Conservation (phyloP, 2,888 invertebrate genomes). For the Cyrtodaria siliqua region DNA sequence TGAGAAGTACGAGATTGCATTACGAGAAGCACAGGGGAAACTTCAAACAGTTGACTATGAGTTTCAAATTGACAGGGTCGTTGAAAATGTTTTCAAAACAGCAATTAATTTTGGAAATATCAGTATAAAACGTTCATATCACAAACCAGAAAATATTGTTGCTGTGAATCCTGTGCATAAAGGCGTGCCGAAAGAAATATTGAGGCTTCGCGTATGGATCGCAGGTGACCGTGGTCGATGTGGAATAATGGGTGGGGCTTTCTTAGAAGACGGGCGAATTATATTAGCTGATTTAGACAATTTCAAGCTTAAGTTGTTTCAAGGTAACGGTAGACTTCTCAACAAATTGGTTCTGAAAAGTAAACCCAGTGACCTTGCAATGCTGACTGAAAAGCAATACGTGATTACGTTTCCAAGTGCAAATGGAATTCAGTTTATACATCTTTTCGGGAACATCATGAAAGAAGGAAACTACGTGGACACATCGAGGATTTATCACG, state of each 20-base stretch:
- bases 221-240: conserved; percentile 57
- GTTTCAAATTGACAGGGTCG: conserved; percentile 34
- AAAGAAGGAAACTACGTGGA: conserved; percentile 23
- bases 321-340: conserved; percentile 29
- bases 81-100: conserved; percentile 47
- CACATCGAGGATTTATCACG: conserved; percentile 37
- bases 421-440: conserved; percentile 42
- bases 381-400: conserved; percentile 24
- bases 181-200: conserved; percentile 23
- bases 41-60: conserved; percentile 48
- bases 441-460: conserved; percentile 36
- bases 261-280: conserved; percentile 45
- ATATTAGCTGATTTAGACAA: conserved; percentile 55
- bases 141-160: conserved; percentile 37
- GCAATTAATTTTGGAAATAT: conserved; percentile 43
- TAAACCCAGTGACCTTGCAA: conserved; percentile 52
- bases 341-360: conserved; percentile 40
- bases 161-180: conserved; percentile 11
- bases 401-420: conserved; percentile 39
- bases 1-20: conserved; percentile 37
- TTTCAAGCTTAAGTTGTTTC: conserved; percentile 55
- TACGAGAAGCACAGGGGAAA: conserved; percentile 32
- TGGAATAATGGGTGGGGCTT: conserved; percentile 53
- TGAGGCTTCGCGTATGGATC: conserved; percentile 39
- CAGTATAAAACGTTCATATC: conserved; percentile 30